A percentile compares a stretch with the other conserved stretches of the same genome.
Conservation (phyloP, 2,888 invertebrate species). For the Chamaedrilus cognettii region DNA sequence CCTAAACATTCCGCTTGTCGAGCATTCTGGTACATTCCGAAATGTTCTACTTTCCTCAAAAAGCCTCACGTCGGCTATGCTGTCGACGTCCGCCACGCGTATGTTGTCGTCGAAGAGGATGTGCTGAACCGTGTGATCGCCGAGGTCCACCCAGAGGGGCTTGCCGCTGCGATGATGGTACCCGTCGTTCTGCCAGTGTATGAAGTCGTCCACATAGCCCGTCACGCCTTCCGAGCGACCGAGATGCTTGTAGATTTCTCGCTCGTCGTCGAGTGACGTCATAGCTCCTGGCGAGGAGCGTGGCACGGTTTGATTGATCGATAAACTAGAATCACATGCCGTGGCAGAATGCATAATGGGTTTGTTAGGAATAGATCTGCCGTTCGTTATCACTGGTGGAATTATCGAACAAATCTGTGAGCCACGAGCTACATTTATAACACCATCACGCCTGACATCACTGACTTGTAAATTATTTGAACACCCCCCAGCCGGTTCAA, state of each 20-base stretch:
- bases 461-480: no score
- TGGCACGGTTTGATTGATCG: neutral
- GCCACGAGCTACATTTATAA: neutral
- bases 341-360: no score
- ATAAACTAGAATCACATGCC: neutral
- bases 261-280: conserved; percentile 25
- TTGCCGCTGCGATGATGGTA: conserved; percentile 52
- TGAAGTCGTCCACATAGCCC: conserved; percentile 55
- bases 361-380: neutral
- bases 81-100: conserved; percentile 53
- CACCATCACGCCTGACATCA: neutral
- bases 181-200: conserved; percentile 49
- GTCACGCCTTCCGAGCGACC: conserved; percentile 45
- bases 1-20: neutral
- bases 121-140: conserved; percentile 49
- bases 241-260: conserved; percentile 49
- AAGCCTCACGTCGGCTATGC: conserved; percentile 54
- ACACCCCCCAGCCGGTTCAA: no score
- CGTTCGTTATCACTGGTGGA: no score
- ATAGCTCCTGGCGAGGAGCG: neutral
- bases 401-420: no score
- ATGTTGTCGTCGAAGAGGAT: conserved; percentile 59
- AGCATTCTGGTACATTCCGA: neutral
- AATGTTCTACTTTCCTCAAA: conserved; percentile 34
- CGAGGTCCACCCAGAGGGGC: conserved; percentile 54